Percentiles rank a stretch among this genome's conserved stretches.
These are phyloP conservation scores for Cabera pusaria DNA, from an alignment of 2,888 invertebrate genomes.

Conservation along the genomic window DNA sequence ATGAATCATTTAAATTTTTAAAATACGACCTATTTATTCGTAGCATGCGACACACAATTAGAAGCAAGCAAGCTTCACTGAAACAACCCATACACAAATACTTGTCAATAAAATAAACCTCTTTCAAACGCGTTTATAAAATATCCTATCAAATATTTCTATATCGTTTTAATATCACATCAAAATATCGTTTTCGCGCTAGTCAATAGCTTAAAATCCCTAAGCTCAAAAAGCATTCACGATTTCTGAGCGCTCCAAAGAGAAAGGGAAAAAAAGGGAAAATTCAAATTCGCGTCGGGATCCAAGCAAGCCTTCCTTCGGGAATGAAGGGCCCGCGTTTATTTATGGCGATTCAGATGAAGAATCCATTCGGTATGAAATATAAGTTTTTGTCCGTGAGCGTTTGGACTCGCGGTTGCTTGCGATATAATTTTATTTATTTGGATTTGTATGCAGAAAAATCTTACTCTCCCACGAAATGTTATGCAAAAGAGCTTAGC, in stretches of 20 bases:
- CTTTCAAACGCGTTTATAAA: too few relatives aligned
- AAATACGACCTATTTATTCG: too few relatives aligned
- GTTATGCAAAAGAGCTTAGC: too few relatives aligned
- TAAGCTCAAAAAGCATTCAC: constrained; percentile 37
- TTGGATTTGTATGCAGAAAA: too few relatives aligned
- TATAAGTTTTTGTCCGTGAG: constrained; percentile 37
- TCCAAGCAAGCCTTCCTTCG: constrained; percentile 41
- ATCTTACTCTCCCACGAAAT: too few relatives aligned
- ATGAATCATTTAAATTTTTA: too few relatives aligned
- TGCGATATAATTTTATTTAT: too few relatives aligned
- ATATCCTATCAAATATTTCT: constrained; percentile 16
- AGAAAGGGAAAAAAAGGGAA: constrained; percentile 34
- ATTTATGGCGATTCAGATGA: constrained; percentile 56
- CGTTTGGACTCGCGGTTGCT: constrained; percentile 13
- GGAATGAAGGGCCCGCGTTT: constrained; percentile 43
- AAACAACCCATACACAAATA: too few relatives aligned
- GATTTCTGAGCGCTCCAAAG: constrained; percentile 28
- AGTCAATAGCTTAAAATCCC: constrained; percentile 34
- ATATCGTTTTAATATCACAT: constrained; percentile 19
- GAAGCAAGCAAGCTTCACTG: too few relatives aligned
- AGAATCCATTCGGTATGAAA: constrained; percentile 49
- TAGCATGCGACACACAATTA: too few relatives aligned
- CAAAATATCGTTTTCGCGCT: constrained; percentile 26
- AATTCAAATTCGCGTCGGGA: constrained; percentile 48
- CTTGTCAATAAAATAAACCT: too few relatives aligned